Evolutionary conservation across 2,113 vertebrate genomes (phyloP).

Genomic region (Psammodynastes pulverulentus): DNA sequence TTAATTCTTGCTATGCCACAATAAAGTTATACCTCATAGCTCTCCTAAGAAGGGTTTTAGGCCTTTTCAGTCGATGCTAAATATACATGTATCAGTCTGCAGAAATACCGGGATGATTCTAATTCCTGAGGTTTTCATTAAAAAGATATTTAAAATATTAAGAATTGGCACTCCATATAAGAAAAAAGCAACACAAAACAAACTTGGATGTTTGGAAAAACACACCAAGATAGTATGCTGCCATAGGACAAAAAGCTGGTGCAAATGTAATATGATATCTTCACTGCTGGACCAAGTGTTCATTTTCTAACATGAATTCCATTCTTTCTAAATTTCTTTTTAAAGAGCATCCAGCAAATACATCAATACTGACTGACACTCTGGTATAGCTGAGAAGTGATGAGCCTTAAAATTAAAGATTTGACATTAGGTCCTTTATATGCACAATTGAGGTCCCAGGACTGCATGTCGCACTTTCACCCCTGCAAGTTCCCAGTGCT

Average conservation of each 20-base stretch:
- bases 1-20: slow-evolving; percentile 35
- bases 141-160: slow-evolving; percentile 9
- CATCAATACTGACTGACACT: background rate
- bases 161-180: slow-evolving; percentile 26
- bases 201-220: slow-evolving; percentile 24
- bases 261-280: background rate
- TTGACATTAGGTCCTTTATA: background rate
- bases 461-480: background rate
- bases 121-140: slow-evolving; percentile 17
- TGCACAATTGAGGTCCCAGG: background rate
- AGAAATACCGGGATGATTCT: background rate
- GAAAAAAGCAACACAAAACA: background rate
- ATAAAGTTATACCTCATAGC: slow-evolving; percentile 53
- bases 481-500: background rate
- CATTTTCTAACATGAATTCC: background rate
- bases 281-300: background rate
- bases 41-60: slow-evolving; percentile 41
- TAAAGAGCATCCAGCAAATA: background rate
- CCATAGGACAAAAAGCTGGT: background rate
- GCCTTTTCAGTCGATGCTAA: slow-evolving; percentile 22
- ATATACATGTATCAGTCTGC: slow-evolving; percentile 25
- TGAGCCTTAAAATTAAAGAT: background rate
- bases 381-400: background rate
- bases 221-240: slow-evolving; percentile 27
- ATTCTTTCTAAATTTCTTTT: background rate